These are phyloP conservation scores for Uloborus diversus DNA, from an alignment of 1,140 invertebrate species.

Conservation along the genomic window DNA sequence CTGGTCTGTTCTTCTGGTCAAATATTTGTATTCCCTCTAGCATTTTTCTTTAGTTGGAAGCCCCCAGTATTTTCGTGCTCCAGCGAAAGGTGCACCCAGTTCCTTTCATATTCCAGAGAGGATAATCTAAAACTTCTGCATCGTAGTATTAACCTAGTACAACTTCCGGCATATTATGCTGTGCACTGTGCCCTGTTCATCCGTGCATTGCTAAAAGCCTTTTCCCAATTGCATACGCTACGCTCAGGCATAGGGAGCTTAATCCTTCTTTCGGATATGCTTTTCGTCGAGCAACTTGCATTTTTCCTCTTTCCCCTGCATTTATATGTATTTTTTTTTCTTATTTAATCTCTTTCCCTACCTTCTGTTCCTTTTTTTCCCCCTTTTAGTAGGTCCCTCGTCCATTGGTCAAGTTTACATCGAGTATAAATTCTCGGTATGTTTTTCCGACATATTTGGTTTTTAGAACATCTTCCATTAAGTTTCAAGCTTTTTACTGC, in stretches of 20 bases:
- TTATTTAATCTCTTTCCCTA: constrained; percentile 49
- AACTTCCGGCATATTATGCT: constrained; percentile 13
- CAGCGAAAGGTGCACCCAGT: constrained; percentile 2
- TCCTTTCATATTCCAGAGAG: not conserved
- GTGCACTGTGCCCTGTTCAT: constrained; percentile 24
- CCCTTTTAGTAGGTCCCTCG: too few relatives aligned
- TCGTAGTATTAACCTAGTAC: not conserved
- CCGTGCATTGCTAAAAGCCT: constrained; percentile 48
- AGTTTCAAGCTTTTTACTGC: too few relatives aligned
- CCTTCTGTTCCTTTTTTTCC: constrained; percentile 8
- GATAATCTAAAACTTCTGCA: constrained; percentile 27
- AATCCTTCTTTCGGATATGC: constrained; percentile 43
- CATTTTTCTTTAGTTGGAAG: not conserved
- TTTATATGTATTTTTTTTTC: not conserved
- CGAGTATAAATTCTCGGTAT: too few relatives aligned
- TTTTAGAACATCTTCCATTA: too few relatives aligned
- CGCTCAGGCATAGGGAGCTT: constrained; percentile 22
- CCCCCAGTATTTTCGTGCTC: not conserved
- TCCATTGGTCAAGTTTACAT: constrained; percentile 19
- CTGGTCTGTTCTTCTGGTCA: not conserved
- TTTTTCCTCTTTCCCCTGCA: not conserved
- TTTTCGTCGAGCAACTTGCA: constrained; percentile 34
- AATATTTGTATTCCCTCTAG: constrained; percentile 10
- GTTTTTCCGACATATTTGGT: too few relatives aligned
- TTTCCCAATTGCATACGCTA: too few relatives aligned